These are phyloP conservation scores for Euphydryas editha DNA, from an alignment of 2,888 invertebrate genomes.

Conservation along the genomic window DNA sequence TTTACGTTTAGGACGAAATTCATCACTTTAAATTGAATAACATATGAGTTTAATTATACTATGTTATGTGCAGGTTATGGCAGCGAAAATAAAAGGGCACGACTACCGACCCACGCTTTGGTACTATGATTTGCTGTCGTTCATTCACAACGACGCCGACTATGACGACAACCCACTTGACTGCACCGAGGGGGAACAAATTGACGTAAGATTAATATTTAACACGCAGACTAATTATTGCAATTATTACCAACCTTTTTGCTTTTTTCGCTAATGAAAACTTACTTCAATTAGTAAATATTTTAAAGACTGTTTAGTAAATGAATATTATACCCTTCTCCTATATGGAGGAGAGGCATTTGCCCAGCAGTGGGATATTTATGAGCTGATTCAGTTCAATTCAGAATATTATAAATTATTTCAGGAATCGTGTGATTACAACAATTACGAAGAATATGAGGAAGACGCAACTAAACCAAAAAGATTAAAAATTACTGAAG, in stretches of 20 bases:
- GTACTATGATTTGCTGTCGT: constrained; percentile 48
- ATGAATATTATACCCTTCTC: too few relatives aligned
- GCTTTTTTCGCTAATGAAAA: too few relatives aligned
- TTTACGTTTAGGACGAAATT: too few relatives aligned
- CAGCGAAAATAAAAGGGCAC: constrained; percentile 24
- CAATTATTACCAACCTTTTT: too few relatives aligned
- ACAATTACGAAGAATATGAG: constrained; percentile 9
- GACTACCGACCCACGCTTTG: constrained; percentile 46
- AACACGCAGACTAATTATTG: too few relatives aligned
- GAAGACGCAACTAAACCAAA: constrained; percentile 19
- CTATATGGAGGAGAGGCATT: too few relatives aligned
- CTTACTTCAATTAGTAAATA: neutral
- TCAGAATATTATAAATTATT: too few relatives aligned
- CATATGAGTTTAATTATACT: too few relatives aligned
- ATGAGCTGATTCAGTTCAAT: too few relatives aligned
- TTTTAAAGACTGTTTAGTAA: neutral
- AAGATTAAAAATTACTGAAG: constrained; percentile 13
- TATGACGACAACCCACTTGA: neutral
- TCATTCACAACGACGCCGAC: constrained; percentile 21
- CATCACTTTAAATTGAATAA: too few relatives aligned
- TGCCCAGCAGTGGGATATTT: too few relatives aligned
- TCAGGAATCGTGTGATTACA: constrained; percentile 12
- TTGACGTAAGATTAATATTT: neutral
- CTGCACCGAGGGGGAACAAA: too few relatives aligned
- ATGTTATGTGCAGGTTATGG: constrained; percentile 39